Conservation (phyloP, 2,113 vertebrate species). For the Dipodomys ordii region DNA sequence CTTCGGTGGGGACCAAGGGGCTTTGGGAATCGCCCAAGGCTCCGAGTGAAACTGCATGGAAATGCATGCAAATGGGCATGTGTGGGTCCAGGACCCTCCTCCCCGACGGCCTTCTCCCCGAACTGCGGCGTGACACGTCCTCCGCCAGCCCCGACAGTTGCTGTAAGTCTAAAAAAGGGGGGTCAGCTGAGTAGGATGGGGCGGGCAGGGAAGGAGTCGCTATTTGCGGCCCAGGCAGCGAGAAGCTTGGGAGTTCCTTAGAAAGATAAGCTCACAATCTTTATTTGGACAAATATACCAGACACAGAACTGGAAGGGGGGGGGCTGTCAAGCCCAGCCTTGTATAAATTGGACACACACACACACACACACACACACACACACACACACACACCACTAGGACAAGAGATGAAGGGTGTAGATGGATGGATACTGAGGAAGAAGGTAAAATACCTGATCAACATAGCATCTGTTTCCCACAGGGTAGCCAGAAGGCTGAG, state of each 20-base stretch:
- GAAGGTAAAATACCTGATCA: not conserved
- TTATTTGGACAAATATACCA: not conserved
- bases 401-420: not conserved
- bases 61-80: constrained; percentile 57
- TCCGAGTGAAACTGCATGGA: constrained; percentile 29
- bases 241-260: not conserved
- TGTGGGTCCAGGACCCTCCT: not conserved
- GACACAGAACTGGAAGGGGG: not conserved
- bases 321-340: not conserved
- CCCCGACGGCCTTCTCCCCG: not conserved
- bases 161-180: constrained; percentile 1
- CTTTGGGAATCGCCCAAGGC: not conserved
- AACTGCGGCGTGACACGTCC: not conserved
- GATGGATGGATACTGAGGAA: not conserved
- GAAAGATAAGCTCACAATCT: not conserved
- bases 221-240: not conserved
- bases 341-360: not conserved
- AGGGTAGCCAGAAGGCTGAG: not conserved
- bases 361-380: no score
- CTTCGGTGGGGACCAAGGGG: not conserved
- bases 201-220: not conserved
- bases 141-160: not conserved
- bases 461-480: not conserved
- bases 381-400: not conserved
- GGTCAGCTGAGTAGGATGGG: constrained; percentile 17